Evolutionary conservation across 2,797 vertebrate genomes (phyloP), one percentile per base, ranked within the genome.

Genomic region (Sebastiscus albofasciatus): DNA sequence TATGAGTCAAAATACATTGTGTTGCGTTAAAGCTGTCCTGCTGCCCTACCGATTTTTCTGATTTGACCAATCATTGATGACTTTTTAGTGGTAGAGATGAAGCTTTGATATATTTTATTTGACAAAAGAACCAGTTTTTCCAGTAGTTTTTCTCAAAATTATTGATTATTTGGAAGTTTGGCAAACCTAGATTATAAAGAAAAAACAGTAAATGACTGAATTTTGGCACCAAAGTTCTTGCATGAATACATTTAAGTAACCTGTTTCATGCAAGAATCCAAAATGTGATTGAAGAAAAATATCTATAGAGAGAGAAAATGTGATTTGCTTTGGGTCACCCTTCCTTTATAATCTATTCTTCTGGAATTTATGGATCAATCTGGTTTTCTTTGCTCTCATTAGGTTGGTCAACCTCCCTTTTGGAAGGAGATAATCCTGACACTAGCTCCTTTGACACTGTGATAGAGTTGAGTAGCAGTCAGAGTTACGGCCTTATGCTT

Each of bases 401-500:
- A 4, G 13, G 59, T 76, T 82, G 42, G 60, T 71, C 65, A 36
- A 9, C 33, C 55, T 80, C 55, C 61, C 46, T 81, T 81, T 61
- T 13, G 12, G 49, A 61, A 27, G 58, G 70, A 71, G 65, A 82
- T 64, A 64, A 73, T 84, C 75, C 76, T 84, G 67, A 87, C 79
- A 80, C 74, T 76, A 70, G 82, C 79, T 89, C 54, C 67, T 83
- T 84, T 83, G 87, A 93, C 90, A 93, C 93, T 93, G 93, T 93
- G 92, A 92, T 80, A 76, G 67, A 92, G 84, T 87, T 81, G 52
- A 90, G 81, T 91, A 90, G 89, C 89, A 86, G 82, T 87, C 86
- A 77, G 84, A 90, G 73, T 87, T 88, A 93, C 85, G 42, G 94
- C 94, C 94, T 94, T 93, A 91, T 90, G 89, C 90, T 92, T 91